phyloP scores from a whole-genome alignment of 2,888 invertebrate species.

The Cryptocephalus primarius region DNA sequence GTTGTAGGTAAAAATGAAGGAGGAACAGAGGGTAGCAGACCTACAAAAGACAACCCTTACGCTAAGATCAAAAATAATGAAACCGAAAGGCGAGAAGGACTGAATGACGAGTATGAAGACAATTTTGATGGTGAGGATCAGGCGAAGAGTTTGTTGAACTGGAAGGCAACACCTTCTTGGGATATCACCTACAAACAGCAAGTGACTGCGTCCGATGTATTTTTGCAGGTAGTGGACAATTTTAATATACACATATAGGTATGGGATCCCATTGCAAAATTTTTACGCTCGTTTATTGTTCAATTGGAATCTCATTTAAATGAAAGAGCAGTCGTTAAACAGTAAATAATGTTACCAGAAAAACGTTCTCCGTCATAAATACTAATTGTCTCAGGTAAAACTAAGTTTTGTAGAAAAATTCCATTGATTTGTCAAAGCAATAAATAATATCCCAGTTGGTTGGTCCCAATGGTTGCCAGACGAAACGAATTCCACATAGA shows the following conservation, averaged over 20 bases:
- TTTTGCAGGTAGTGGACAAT: constrained; percentile 52
- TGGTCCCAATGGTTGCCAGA: too few species aligned
- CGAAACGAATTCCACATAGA: too few species aligned
- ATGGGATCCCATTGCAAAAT: too few species aligned
- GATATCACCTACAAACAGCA: constrained; percentile 76
- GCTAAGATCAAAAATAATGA: constrained; percentile 17
- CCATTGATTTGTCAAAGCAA: too few species aligned
- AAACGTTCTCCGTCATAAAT: too few species aligned
- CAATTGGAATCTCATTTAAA: not conserved
- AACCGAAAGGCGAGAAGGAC: constrained; percentile 19
- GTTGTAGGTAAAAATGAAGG: not conserved
- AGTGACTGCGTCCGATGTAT: constrained; percentile 77
- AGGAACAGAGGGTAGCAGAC: not conserved
- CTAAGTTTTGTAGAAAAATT: too few species aligned
- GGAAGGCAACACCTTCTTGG: constrained; percentile 59
- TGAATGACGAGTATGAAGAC: constrained; percentile 5
- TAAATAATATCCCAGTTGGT: too few species aligned
- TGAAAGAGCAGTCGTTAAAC: not conserved
- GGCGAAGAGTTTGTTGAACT: constrained; percentile 35
- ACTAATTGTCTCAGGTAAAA: too few species aligned
- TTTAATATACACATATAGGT: too few species aligned
- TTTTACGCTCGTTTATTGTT: not conserved
- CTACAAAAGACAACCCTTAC: constrained; percentile 30
- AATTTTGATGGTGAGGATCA: constrained; percentile 40
- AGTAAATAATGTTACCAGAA: too few species aligned